phyloP scores from a whole-genome alignment of 2,797 vertebrate genomes.

The Fringilla coelebs region DNA sequence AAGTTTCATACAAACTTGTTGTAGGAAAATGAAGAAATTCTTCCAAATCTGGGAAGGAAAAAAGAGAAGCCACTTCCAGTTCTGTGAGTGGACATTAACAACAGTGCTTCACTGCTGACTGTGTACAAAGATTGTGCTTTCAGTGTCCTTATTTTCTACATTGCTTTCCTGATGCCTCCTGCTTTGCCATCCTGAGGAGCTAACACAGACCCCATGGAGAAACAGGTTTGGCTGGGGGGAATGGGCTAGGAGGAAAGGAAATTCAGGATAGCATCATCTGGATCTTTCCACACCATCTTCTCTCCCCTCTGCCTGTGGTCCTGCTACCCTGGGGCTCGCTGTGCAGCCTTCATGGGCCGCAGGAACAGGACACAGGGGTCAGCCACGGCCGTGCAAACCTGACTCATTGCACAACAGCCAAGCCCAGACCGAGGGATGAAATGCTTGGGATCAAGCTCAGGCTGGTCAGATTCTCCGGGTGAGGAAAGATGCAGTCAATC shows the following conservation, averaged over 20 bases:
- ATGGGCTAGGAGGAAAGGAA: no score
- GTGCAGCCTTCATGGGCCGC: neutral
- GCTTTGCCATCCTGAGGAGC: neutral
- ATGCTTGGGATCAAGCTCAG: accelerated
- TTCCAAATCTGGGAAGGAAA: neutral
- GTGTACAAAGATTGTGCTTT: neutral
- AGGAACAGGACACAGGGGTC: neutral
- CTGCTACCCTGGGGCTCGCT: accelerated
- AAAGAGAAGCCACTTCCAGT: neutral
- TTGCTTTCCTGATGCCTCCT: neutral
- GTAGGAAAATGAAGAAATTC: neutral
- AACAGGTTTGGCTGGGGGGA: neutral
- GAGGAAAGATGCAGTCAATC: neutral
- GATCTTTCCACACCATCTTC: neutral
- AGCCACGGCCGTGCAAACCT: neutral
- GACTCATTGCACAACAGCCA: neutral
- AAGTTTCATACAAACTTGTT: neutral
- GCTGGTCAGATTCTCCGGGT: neutral
- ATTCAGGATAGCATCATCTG: neutral
- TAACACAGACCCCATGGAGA: neutral
- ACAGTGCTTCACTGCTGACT: neutral
- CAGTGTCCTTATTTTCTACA: neutral
- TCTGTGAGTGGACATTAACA: neutral
- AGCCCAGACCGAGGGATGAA: neutral
- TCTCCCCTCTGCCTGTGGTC: neutral